Base-by-base conservation (phyloP, 2,797 vertebrate genomes). In the Lophotriccus pileatus region DNA sequence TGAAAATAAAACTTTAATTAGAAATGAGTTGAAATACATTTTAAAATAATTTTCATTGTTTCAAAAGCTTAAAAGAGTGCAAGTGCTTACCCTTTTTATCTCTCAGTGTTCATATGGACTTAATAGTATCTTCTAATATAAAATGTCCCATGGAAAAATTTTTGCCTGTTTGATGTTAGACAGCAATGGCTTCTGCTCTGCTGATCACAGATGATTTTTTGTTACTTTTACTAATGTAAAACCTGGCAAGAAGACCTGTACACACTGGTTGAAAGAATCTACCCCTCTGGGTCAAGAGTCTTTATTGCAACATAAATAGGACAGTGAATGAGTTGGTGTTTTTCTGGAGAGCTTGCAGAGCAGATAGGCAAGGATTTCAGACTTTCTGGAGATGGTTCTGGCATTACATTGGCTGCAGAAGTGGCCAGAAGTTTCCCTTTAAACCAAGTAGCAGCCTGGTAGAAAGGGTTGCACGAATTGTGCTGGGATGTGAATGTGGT, bases 401-500 rank as follows among this genome's bases (percentile, higher is more conserved):
- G 5, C 56, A 59, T 36, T 68, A 20, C n/a, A 14, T 13, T 21
- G 16, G 25, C 62, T 87, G 25, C 28, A 67, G 59, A 69, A 72
- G 23, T 16, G 15, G 9, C 8, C 34, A 43, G 14, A 68, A 28
- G 30, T 64, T 89, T 87, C 84, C 22, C 23, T 68, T 58, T 5
- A 50, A 77, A 84, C 8, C 27, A 16, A 10, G 60, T 53, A 60
- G 41, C 21, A 60, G 23, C 49, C 43, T n/a, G n/a, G 17, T 12
- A n/a, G 46, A 50, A 47, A 49, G 4, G 6, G 18, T 10, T 50
- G n/a, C 12, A 6, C 0, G 6, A 37, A 32, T 3, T 2, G 2
- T 53, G 23, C 16, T 63, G 52, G 44, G 59, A 7, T 23, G 43
- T 2, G 2, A 28, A 4, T 3, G 19, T 14, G 10, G 5, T 6